These are phyloP conservation scores for Argyrosomus regius DNA, from an alignment of 2,797 vertebrate species.

Conservation along the genomic window DNA sequence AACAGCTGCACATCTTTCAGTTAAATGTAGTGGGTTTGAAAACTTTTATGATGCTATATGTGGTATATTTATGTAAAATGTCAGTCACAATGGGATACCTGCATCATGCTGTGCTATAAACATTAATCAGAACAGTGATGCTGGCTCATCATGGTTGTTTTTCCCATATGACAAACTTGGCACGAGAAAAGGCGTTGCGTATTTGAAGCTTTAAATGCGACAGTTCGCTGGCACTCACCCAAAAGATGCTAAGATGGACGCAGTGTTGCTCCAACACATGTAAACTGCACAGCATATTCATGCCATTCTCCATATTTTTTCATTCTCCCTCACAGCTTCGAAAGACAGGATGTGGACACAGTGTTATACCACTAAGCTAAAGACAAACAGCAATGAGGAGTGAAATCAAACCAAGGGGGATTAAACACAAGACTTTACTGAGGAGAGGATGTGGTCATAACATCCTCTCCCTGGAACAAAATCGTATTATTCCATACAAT, in stretches of 20 bases:
- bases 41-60: slow-evolving; percentile 11
- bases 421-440: slow-evolving; percentile 39
- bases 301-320: neutral
- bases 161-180: slow-evolving; percentile 58
- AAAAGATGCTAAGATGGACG: slow-evolving; percentile 39
- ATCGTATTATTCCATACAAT: slow-evolving; percentile 30
- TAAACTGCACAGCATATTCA: slow-evolving; percentile 18
- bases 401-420: slow-evolving; percentile 46
- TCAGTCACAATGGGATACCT: slow-evolving; percentile 56
- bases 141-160: slow-evolving; percentile 24
- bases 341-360: slow-evolving; percentile 67
- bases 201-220: slow-evolving; percentile 48
- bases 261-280: slow-evolving; percentile 16
- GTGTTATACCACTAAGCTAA: slow-evolving; percentile 51
- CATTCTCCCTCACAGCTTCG: slow-evolving; percentile 16
- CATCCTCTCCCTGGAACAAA: slow-evolving; percentile 41
- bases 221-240: slow-evolving; percentile 31
- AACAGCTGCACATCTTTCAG: slow-evolving; percentile 11
- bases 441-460: slow-evolving; percentile 58
- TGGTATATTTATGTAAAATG: slow-evolving; percentile 38
- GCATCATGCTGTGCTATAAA: slow-evolving; percentile 55
- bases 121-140: slow-evolving; percentile 49
- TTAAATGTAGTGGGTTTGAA: neutral
- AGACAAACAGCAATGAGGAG: slow-evolving; percentile 56
- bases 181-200: slow-evolving; percentile 11